Percentiles rank a stretch among this genome's conserved stretches.
Evolutionary conservation across 2,888 invertebrate genomes (phyloP).

Genomic region (Argyresthia goedartella): DNA sequence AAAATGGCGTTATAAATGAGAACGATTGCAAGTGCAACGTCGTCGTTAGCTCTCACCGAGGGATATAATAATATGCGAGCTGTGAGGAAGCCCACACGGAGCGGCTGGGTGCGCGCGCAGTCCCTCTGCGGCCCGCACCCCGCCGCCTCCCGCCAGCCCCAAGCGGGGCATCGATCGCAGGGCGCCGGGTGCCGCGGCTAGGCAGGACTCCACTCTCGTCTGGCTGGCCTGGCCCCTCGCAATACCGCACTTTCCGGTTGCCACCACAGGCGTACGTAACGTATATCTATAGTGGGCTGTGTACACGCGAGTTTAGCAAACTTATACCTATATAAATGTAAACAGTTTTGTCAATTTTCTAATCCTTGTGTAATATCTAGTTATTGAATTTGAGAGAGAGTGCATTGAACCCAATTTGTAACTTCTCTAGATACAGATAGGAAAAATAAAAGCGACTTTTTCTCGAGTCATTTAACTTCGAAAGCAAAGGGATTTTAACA

Average conservation of each 20-base stretch:
- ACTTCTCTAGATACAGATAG: no score
- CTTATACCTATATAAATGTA: no score
- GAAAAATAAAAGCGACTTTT: no score
- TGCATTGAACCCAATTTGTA: no score
- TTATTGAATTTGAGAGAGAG: no score
- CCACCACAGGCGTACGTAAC: constrained; percentile 1
- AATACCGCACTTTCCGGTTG: constrained; percentile 7
- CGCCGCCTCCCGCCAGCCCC: constrained; percentile 19
- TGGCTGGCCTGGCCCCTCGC: constrained; percentile 3
- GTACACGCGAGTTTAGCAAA: no score
- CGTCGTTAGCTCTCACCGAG: constrained; percentile 5
- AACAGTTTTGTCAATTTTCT: no score
- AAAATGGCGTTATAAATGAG: background rate
- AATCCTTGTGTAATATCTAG: no score
- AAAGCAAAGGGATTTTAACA: no score
- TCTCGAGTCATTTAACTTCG: no score
- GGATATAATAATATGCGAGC: constrained; percentile 18
- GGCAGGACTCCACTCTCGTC: constrained; percentile 2
- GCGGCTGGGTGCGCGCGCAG: constrained; percentile 32
- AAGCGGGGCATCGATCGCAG: constrained; percentile 30
- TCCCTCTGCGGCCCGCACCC: constrained; percentile 26
- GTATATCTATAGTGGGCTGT: no score
- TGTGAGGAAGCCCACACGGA: constrained; percentile 16
- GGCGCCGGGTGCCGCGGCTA: background rate
- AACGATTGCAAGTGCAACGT: constrained; percentile 4